Evolutionary conservation across 2,888 invertebrate species (phyloP).

Genomic region (Noctua janthe): DNA sequence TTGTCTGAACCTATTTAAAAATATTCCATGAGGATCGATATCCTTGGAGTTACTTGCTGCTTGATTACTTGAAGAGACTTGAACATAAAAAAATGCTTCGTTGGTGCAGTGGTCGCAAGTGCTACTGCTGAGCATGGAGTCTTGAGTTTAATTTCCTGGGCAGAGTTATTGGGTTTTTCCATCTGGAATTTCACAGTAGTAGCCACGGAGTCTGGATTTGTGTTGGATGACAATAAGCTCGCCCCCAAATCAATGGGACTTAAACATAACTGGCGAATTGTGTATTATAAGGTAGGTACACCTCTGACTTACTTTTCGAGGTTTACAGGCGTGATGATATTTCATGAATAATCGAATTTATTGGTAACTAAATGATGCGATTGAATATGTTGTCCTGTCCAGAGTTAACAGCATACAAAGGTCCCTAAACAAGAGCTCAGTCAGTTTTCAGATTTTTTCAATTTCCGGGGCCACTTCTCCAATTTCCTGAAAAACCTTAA

Average conservation of each 20-base stretch:
- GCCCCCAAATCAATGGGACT: neutral
- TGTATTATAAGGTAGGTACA: neutral
- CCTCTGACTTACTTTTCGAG: neutral
- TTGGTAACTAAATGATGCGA: neutral
- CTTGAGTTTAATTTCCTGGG: neutral
- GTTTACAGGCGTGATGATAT: neutral
- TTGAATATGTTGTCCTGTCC: neutral
- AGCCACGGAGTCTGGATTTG: neutral
- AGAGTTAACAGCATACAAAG: neutral
- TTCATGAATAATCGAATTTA: neutral
- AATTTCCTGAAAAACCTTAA: neutral
- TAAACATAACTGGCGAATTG: neutral
- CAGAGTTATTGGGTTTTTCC: too few species aligned
- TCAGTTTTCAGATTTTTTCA: too few species aligned
- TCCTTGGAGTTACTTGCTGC: neutral
- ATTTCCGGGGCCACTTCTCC: neutral
- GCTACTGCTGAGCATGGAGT: neutral
- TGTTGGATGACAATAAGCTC: neutral
- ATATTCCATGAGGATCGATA: neutral
- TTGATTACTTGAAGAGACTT: neutral
- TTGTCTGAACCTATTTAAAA: neutral
- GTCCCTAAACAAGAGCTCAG: too few species aligned
- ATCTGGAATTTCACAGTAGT: too few species aligned
- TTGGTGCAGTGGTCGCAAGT: neutral
- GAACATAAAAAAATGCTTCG: too few species aligned